Evolutionary conservation across 2,113 vertebrate species (phyloP).

Genomic region (Tangachromis dhanisi): DNA sequence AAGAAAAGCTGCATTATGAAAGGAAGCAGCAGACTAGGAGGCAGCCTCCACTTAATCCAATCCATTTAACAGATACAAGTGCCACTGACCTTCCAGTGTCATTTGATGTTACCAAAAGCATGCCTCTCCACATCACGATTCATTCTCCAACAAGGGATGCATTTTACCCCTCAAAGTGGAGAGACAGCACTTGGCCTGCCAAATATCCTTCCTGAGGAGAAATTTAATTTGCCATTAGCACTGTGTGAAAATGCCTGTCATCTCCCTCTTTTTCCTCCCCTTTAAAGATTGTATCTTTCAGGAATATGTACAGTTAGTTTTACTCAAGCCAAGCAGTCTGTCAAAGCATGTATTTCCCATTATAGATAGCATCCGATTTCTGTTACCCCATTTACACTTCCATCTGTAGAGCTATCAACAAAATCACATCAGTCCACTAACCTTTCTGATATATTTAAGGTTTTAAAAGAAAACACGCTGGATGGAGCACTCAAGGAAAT

Average conservation of each 20-base stretch:
- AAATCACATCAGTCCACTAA: slow-evolving; percentile 89
- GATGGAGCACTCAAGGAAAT: slow-evolving; percentile 79
- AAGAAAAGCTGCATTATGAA: slow-evolving; percentile 70
- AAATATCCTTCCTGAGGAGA: slow-evolving; percentile 63
- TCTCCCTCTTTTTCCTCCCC: slow-evolving; percentile 43
- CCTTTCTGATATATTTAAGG: slow-evolving; percentile 87
- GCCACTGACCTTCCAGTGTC: slow-evolving; percentile 71
- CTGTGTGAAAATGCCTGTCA: slow-evolving; percentile 66
- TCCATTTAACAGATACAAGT: slow-evolving; percentile 73
- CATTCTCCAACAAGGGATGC: slow-evolving; percentile 61
- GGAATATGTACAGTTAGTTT: slow-evolving; percentile 74
- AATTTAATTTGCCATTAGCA: slow-evolving; percentile 76
- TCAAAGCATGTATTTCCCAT: slow-evolving; percentile 89
- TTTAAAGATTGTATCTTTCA: slow-evolving; percentile 72
- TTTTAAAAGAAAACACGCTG: slow-evolving; percentile 68
- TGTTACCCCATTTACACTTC: slow-evolving; percentile 88
- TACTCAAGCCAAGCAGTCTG: slow-evolving; percentile 77
- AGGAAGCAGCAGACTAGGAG: slow-evolving; percentile 55
- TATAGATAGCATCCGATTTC: slow-evolving; percentile 91
- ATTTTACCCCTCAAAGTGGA: slow-evolving; percentile 57
- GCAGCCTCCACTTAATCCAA: slow-evolving; percentile 74
- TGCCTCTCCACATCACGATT: slow-evolving; percentile 63
- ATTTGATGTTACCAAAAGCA: slow-evolving; percentile 68
- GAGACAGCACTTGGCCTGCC: slow-evolving; percentile 61
- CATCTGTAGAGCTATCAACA: slow-evolving; percentile 87